phyloP scores from a whole-genome alignment of 92 coral and sea anemone species.

The Scolanthus callimorphus region DNA sequence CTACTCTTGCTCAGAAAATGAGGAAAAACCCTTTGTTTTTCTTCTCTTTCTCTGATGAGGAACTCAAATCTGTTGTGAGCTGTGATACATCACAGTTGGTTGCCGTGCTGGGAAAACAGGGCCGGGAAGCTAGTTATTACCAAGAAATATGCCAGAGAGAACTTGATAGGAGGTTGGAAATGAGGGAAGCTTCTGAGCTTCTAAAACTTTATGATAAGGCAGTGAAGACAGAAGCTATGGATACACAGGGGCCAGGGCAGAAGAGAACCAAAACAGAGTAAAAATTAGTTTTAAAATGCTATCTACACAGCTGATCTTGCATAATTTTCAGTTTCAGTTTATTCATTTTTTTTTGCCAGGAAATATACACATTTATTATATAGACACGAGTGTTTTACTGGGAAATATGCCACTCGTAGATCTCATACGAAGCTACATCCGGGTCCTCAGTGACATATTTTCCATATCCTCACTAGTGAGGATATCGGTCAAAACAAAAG shows the following conservation, averaged over 20 bases:
- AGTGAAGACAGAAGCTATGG: neutral
- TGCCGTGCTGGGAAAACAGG: slow-evolving; percentile 35
- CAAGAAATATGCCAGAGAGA: slow-evolving; percentile 89
- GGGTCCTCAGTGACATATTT: too few relatives aligned
- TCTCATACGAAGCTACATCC: too few relatives aligned
- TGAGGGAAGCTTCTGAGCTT: slow-evolving; percentile 73
- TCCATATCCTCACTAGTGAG: too few relatives aligned
- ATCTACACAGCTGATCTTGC: too few relatives aligned
- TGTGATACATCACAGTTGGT: slow-evolving; percentile 36
- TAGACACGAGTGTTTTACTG: too few relatives aligned
- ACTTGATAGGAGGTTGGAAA: slow-evolving; percentile 63
- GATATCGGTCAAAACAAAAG: too few relatives aligned
- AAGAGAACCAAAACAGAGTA: slow-evolving; percentile 14
- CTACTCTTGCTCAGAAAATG: slow-evolving; percentile 45
- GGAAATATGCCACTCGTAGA: too few relatives aligned
- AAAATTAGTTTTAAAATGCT: too few relatives aligned
- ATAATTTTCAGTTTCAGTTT: too few relatives aligned
- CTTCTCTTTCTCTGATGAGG: slow-evolving; percentile 80
- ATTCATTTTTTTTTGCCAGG: too few relatives aligned
- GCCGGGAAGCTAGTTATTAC: slow-evolving; percentile 32
- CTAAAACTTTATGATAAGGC: slow-evolving; percentile 77
- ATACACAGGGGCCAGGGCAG: slow-evolving; percentile 1
- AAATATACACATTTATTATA: too few relatives aligned
- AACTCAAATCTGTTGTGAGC: slow-evolving; percentile 47
- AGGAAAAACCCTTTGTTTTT: slow-evolving; percentile 81